phyloP scores from a whole-genome alignment of 2,888 invertebrate species.

The Oligia latruncula region DNA sequence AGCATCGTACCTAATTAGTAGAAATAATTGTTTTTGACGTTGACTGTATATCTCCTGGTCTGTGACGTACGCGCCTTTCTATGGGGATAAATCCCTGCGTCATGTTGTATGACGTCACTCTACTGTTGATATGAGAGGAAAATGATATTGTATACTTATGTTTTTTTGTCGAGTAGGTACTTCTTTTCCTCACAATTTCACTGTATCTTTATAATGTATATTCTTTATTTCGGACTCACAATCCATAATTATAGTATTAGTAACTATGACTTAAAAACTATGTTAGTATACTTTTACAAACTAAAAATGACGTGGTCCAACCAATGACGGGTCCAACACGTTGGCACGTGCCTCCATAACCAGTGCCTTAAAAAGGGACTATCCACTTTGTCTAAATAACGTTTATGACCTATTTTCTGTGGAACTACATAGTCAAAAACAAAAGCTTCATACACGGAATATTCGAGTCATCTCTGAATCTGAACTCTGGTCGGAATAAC shows the following conservation, averaged over 20 bases:
- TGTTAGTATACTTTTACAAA: not conserved
- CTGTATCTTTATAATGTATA: too few species aligned
- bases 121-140: not conserved
- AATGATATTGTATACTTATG: not conserved
- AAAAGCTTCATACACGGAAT: not conserved
- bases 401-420: not conserved
- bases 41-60: not conserved
- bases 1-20: slow-evolving; percentile 10
- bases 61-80: slow-evolving; percentile 26
- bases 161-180: not conserved
- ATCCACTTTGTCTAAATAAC: not conserved
- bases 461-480: not conserved
- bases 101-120: slow-evolving; percentile 15
- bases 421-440: too few species aligned
- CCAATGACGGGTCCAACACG: not conserved
- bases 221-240: too few species aligned
- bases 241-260: too few species aligned
- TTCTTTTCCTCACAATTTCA: not conserved
- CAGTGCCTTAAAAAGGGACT: not conserved
- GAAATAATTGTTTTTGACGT: slow-evolving; percentile 39
- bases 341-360: not conserved
- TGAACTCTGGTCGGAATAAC: not conserved
- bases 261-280: too few species aligned
- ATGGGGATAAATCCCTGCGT: not conserved
- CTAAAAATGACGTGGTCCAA: not conserved